Base-by-base conservation (phyloP, 1,140 invertebrate species). In the Brachystomella parvula region DNA sequence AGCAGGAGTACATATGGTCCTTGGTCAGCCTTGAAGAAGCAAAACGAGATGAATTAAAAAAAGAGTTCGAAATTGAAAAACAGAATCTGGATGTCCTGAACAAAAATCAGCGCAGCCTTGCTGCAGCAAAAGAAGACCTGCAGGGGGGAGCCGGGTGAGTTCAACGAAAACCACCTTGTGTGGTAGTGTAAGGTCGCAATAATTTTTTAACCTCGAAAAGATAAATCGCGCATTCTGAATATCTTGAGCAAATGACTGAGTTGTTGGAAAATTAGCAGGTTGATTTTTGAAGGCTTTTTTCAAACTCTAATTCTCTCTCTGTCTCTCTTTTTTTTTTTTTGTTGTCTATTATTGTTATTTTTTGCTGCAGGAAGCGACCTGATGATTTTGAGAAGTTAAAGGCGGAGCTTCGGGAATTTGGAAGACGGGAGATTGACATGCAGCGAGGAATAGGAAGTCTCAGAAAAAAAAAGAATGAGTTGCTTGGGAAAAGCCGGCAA, bases 1-100 rank as follows among this genome's bases (percentile, higher is more conserved):
- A 82, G 47, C 79, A 80, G 61, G 83, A 86, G 72, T 68, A 76
- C 9, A 19, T 74, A 19, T 82, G 81, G 80, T 71, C 78, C 28
- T 58, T 64, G 31, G 77, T 81, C 28, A 70, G 68, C 26, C 30
- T 65, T 19, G 33, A 39, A 3, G 67, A 73, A 47, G 64, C 68
- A 44, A 56, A 47, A 30, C 56, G 60, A 12, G 19, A 73, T 15
- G 61, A 60, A 24, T 29, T 33, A 19, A 33, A 63, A 47, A 56
- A 68, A 57, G 57, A 47, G 35, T 19, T 63, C 1, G 47, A 66
- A 39, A 57, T 32, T 26, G n/a, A 61, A 19, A 44, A 59, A 15
- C 12, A 65, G 61, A 67, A 39, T 47, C 49, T 1, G 29, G 24
- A 49, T 26, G 26, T 58, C 3, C 19, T 63, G 32, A 32, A 47